phyloP scores from a whole-genome alignment of 2,113 vertebrate species.

The Grammomys surdaster region DNA sequence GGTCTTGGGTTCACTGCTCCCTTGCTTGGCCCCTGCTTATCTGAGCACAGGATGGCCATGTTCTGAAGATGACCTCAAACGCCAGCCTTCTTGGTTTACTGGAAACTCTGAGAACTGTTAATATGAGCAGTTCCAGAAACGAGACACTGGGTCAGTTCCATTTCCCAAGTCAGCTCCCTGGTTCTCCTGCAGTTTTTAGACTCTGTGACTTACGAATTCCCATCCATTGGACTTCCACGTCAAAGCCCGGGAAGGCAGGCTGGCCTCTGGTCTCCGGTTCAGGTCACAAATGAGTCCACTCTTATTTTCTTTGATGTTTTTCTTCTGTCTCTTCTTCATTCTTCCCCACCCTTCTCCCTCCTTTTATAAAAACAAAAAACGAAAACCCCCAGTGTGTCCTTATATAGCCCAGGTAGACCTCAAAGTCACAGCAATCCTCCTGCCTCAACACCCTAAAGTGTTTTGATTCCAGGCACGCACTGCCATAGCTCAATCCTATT shows the following conservation, averaged over 20 bases:
- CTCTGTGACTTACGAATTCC: neutral
- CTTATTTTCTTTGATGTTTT: neutral
- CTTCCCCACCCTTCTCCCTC: too few relatives aligned
- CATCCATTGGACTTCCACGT: neutral
- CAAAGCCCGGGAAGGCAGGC: neutral
- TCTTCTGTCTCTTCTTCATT: neutral
- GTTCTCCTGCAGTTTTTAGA: neutral
- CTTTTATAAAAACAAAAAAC: too few relatives aligned
- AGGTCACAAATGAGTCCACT: neutral
- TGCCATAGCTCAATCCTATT: neutral
- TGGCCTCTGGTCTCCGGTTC: neutral
- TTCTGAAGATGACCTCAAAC: neutral
- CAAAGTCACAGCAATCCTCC: neutral
- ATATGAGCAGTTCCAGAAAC: neutral
- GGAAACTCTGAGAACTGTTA: neutral
- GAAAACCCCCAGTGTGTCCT: neutral
- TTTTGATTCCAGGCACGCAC: too few relatives aligned
- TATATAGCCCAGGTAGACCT: neutral
- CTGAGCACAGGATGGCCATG: neutral
- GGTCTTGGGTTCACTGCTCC: fast-evolving
- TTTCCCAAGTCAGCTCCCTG: neutral
- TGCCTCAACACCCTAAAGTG: neutral
- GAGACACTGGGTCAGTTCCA: fast-evolving
- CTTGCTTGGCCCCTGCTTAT: neutral
- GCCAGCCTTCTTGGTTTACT: neutral